phyloP scores from a whole-genome alignment of 2,797 vertebrate genomes.

The Enteromius treurensis region DNA sequence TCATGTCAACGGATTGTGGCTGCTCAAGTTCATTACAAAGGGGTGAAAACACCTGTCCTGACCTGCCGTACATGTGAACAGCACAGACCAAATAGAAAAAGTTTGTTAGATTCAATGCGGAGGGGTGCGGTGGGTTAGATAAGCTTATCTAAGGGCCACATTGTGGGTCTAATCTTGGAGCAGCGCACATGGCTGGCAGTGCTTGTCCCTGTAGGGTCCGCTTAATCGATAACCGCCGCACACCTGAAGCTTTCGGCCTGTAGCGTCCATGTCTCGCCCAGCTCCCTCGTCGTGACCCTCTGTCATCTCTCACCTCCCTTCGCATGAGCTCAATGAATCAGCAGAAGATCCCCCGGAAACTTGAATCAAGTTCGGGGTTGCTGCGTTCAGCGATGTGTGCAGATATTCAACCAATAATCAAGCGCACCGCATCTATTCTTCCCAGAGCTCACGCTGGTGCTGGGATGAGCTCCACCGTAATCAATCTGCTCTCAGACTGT shows the following conservation, averaged over 20 bases:
- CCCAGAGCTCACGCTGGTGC: conserved; percentile 1
- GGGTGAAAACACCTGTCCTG: not conserved
- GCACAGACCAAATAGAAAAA: conserved; percentile 11
- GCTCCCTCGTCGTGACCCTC: not conserved
- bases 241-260: conserved; percentile 29
- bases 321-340: conserved; percentile 22
- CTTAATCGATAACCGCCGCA: conserved; percentile 36
- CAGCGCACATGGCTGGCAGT: conserved; percentile 24
- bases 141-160: conserved; percentile 48
- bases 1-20: conserved; percentile 2
- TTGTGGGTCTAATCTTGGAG: conserved; percentile 45
- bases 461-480: conserved; percentile 14
- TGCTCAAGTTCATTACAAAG: conserved; percentile 38
- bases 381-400: conserved; percentile 36
- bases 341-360: conserved; percentile 34
- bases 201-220: conserved; percentile 13
- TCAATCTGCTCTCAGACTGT: conserved; percentile 34
- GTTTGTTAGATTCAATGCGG: conserved; percentile 32
- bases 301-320: not conserved
- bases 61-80: conserved; percentile 39
- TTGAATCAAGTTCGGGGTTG: conserved; percentile 34
- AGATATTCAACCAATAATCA: conserved; percentile 34
- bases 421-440: conserved; percentile 15
- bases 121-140: conserved; percentile 30
- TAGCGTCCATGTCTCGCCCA: not conserved